A percentile compares a stretch with the other conserved stretches of the same genome.
phyloP scores from a whole-genome alignment of 2,113 vertebrate species.

The Ranitomeya imitator region DNA sequence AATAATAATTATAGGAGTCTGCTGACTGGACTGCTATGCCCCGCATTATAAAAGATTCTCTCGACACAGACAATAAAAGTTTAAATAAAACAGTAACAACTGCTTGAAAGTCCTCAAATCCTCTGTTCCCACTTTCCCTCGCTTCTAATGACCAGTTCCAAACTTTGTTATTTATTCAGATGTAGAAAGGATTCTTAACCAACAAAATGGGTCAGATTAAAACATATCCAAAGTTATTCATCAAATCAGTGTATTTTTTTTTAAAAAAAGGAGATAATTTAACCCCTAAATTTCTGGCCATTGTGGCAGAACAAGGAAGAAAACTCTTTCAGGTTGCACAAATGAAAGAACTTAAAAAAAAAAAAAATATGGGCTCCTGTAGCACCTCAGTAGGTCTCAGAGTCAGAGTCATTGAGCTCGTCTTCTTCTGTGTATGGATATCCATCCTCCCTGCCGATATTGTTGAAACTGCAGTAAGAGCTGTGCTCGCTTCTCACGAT shows the following conservation, averaged over 20 bases:
- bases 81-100: constrained; percentile 72
- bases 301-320: constrained; percentile 46
- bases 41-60: constrained; percentile 68
- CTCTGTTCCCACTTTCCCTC: constrained; percentile 64
- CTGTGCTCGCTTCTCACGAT: constrained; percentile 85
- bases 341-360: constrained; percentile 62
- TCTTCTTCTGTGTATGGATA: constrained; percentile 86
- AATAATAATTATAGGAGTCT: constrained; percentile 60
- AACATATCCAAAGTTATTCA: constrained; percentile 66
- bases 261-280: constrained; percentile 51
- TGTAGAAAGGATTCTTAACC: constrained; percentile 65
- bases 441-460: constrained; percentile 86
- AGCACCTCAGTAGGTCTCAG: constrained; percentile 90
- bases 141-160: background rate
- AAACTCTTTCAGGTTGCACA: constrained; percentile 64
- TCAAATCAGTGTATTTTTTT: constrained; percentile 51
- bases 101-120: constrained; percentile 64
- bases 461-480: constrained; percentile 96
- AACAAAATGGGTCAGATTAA: constrained; percentile 72
- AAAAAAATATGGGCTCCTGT: constrained; percentile 53
- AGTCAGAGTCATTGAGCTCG: constrained; percentile 96
- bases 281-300: constrained; percentile 30
- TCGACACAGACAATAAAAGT: constrained; percentile 71
- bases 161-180: background rate
- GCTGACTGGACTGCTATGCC: constrained; percentile 66